phyloP scores from a whole-genome alignment of 1,140 invertebrate genomes.

The Drosophila bocqueti region DNA sequence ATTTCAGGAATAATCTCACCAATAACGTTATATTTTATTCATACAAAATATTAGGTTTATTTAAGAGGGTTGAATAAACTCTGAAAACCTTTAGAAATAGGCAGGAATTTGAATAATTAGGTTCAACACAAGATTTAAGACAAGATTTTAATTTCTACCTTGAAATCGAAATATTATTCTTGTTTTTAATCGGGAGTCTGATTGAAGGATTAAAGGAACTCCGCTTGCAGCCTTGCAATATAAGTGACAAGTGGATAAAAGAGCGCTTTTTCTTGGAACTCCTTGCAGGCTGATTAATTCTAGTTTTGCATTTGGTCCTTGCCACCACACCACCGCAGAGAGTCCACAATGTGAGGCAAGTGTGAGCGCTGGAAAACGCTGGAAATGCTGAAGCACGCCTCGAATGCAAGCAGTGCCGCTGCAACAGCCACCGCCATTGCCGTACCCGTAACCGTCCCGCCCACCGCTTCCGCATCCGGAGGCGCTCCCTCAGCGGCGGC shows the following conservation, averaged over 20 bases:
- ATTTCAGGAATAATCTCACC: not conserved
- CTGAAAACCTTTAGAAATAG: too few species aligned
- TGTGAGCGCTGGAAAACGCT: conserved; percentile 20
- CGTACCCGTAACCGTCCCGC: conserved; percentile 8
- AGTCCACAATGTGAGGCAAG: conserved; percentile 33
- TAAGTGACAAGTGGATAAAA: not conserved
- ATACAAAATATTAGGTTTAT: not conserved
- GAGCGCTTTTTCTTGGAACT: not conserved
- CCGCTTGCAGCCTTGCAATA: not conserved
- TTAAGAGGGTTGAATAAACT: not conserved
- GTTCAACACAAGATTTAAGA: too few species aligned
- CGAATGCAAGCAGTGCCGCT: conserved; percentile 67
- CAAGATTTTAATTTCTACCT: too few species aligned
- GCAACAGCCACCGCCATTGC: conserved; percentile 26
- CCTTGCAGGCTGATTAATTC: conserved; percentile 10
- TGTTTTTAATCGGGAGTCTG: not conserved
- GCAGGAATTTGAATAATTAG: too few species aligned
- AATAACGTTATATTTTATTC: not conserved
- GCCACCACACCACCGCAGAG: not conserved
- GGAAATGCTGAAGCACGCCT: conserved; percentile 79
- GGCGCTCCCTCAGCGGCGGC: conserved; percentile 21
- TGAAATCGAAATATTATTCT: not conserved
- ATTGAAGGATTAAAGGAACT: not conserved
- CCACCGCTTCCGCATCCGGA: conserved; percentile 11
- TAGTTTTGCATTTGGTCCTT: conserved; percentile 1